Percentiles rank a stretch among this genome's conserved stretches.
These are phyloP conservation scores for Geopemphigus sp. DNA, from an alignment of 1,140 invertebrate species.

Conservation along the genomic window DNA sequence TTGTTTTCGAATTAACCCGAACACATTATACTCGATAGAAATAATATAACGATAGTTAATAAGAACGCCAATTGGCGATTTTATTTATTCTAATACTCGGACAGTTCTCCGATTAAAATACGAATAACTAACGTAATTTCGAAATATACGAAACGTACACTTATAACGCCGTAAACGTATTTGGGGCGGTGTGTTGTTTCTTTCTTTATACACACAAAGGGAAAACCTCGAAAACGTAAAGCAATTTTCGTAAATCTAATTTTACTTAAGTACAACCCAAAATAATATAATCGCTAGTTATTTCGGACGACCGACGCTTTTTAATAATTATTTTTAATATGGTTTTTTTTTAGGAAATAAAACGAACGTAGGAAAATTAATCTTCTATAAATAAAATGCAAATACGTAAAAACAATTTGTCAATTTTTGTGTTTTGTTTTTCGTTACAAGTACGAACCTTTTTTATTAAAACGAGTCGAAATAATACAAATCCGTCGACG, in stretches of 20 bases:
- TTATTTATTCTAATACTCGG: too few relatives aligned
- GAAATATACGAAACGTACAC: too few relatives aligned
- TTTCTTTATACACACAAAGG: not conserved
- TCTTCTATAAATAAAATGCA: not conserved
- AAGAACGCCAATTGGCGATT: too few relatives aligned
- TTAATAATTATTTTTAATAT: not conserved
- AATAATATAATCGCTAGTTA: not conserved
- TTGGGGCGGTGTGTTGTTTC: not conserved
- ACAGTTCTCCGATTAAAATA: too few relatives aligned
- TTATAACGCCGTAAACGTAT: not conserved
- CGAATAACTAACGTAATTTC: too few relatives aligned
- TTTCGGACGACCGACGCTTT: not conserved
- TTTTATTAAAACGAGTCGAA: too few relatives aligned
- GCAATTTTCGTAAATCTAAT: not conserved
- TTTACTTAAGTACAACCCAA: not conserved
- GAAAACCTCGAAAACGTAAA: not conserved
- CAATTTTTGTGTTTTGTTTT: not conserved
- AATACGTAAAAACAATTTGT: not conserved
- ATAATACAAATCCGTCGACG: too few relatives aligned
- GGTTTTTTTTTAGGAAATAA: not conserved
- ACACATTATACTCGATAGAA: too few relatives aligned
- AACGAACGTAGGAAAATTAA: not conserved
- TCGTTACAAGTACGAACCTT: not conserved
- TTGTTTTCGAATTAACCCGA: too few relatives aligned
- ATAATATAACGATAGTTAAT: too few relatives aligned